Conservation (phyloP, 2,888 invertebrate genomes). For the Tetragonisca angustula region DNA sequence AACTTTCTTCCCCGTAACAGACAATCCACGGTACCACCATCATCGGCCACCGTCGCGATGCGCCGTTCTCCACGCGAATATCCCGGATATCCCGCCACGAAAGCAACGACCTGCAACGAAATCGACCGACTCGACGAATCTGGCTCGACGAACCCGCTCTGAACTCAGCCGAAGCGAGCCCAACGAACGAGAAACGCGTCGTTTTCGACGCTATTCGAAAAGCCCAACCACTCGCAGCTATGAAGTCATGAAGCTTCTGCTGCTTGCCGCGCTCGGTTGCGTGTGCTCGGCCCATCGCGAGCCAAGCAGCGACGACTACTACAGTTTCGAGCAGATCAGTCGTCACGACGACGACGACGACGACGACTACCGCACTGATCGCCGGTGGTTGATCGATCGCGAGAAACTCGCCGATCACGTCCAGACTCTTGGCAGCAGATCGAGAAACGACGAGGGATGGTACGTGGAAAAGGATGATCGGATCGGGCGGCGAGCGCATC, state of each 20-base stretch:
- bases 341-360: neutral
- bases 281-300: conserved; percentile 69
- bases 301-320: conserved; percentile 16
- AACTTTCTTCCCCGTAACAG: conserved; percentile 11
- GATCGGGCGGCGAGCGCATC: neutral
- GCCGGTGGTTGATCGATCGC: neutral
- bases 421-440: neutral
- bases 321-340: neutral
- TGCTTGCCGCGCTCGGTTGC: conserved; percentile 71
- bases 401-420: neutral
- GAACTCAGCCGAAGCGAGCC: neutral
- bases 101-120: neutral
- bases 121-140: neutral
- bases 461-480: neutral
- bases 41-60: neutral
- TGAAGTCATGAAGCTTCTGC: conserved; percentile 79
- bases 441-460: neutral
- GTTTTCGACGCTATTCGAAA: neutral
- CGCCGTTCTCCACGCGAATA: conserved; percentile 1
- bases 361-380: neutral
- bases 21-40: neutral
- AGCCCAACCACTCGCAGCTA: conserved; percentile 46
- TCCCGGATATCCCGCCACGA: neutral
- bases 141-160: neutral
- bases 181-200: neutral